Conservation (phyloP, 2,113 vertebrate species). For the Tauraco erythrolophus region DNA sequence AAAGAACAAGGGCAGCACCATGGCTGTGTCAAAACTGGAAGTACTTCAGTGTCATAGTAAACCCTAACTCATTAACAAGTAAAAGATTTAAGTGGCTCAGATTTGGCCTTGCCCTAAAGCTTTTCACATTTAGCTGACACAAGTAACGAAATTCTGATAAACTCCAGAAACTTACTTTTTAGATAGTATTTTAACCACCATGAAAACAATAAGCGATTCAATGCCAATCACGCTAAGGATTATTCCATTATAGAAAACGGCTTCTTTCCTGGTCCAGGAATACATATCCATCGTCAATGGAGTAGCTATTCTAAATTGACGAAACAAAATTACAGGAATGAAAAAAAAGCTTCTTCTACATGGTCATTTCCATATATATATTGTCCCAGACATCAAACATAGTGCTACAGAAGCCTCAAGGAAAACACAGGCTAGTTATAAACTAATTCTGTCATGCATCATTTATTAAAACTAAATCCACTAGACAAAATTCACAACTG, state of each 20-base stretch:
- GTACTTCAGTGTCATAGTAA: background rate
- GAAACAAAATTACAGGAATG: background rate
- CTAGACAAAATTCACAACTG: background rate
- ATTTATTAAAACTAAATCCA: background rate
- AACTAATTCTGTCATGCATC: background rate
- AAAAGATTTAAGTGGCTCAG: background rate
- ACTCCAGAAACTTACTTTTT: conserved; percentile 78
- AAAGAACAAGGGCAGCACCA: background rate
- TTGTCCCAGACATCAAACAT: background rate
- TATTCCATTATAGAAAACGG: conserved; percentile 92
- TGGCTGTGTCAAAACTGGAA: background rate
- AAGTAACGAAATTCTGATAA: background rate
- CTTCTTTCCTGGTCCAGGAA: conserved; percentile 90
- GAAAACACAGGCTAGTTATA: background rate
- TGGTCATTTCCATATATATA: background rate
- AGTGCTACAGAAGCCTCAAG: background rate
- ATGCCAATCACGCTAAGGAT: conserved; percentile 90
- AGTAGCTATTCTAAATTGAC: conserved; percentile 85
- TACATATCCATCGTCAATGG: conserved; percentile 99
- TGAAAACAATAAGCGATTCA: conserved; percentile 88
- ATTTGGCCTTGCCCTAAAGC: background rate
- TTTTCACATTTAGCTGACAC: background rate
- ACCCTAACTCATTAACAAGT: background rate
- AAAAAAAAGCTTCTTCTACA: background rate
- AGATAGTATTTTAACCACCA: conserved; percentile 86